Evolutionary conservation across 2,888 invertebrate genomes (phyloP).

Genomic region (Harpalus rubripes): DNA sequence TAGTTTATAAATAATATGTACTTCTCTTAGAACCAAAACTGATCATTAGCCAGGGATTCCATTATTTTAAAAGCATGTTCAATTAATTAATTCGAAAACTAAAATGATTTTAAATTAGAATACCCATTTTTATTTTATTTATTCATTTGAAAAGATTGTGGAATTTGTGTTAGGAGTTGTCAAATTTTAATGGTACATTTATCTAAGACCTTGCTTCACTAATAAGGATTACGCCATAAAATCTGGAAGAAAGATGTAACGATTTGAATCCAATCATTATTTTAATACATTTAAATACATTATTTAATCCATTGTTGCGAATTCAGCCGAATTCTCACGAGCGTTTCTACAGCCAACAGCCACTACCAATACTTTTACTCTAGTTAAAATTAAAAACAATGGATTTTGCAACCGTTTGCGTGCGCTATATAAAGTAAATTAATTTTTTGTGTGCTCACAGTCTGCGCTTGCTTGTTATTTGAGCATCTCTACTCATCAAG

Average conservation of each 20-base stretch:
- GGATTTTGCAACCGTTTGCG: conserved; percentile 75
- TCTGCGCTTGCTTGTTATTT: conserved; percentile 64
- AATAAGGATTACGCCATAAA: conserved; percentile 42
- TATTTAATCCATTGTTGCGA: conserved; percentile 66
- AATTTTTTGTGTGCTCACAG: conserved; percentile 72
- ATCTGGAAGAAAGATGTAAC: conserved; percentile 36
- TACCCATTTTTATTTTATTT: background rate
- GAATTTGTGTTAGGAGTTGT: background rate
- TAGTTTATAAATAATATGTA: too few relatives aligned
- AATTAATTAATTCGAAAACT: too few relatives aligned
- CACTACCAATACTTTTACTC: conserved; percentile 71
- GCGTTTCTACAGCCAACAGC: conserved; percentile 59
- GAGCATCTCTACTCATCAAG: conserved; percentile 54
- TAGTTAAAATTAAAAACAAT: conserved; percentile 75
- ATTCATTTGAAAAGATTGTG: background rate
- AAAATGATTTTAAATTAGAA: too few relatives aligned
- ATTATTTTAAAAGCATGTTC: too few relatives aligned
- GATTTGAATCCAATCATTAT: conserved; percentile 46
- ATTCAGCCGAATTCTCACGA: conserved; percentile 65
- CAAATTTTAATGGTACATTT: conserved; percentile 26
- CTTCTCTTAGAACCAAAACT: too few relatives aligned
- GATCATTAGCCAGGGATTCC: too few relatives aligned
- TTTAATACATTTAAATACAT: conserved; percentile 54
- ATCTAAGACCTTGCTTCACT: conserved; percentile 47
- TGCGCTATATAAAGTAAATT: conserved; percentile 76